Evolutionary conservation across 2,113 vertebrate genomes (phyloP), one percentile per base, ranked within the genome.

Genomic region (Tamias sibiricus): DNA sequence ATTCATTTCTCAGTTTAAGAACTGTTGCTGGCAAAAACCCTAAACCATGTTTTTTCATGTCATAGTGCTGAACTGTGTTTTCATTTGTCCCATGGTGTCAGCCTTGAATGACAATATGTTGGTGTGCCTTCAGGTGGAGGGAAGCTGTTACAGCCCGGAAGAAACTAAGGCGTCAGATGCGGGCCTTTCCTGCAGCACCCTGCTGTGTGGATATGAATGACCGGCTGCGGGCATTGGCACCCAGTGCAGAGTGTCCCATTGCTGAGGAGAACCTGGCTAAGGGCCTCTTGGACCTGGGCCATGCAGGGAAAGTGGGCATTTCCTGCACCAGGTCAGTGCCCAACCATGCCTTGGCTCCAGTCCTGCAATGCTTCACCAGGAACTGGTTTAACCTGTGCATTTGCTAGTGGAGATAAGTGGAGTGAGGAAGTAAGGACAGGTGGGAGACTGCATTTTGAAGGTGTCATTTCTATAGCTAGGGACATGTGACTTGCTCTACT

Each of bases 181-280:
- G 99, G 91, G 99, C 99, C 0, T 99, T 99, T 96, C 99, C 99
- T n/a, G 99, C 99, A 0, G 99, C 99, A 6, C 99, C 99, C 0
- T 99, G 99, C 95, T 99, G 98, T 5, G 97, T 99, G 28, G 99
- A 99, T 57, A 98, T 98, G 10, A 98, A 95, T 52, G 98, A 98
- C 42, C 99, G 98, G 88, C 98, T 99, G 95, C 98, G 98, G 85
- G 99, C 99, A 0, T 97, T 99, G 90, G 98, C 98, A 14, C 99
- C 99, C 81, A 99, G 99, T 62, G 99, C 99, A 4, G 99, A 99
- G 40, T 98, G 98, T 35, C 98, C 97, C 44, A 98, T 99, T 95
- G 93, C 98, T 28, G 93, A 98, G 54, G 98, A 99, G 66, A 98
- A 99, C 76, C 98, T 99, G 66, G 98, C 98, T 87, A 99, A 94